Evolutionary conservation across 2,888 invertebrate species (phyloP).

Genomic region (Anarsia innoxiella): DNA sequence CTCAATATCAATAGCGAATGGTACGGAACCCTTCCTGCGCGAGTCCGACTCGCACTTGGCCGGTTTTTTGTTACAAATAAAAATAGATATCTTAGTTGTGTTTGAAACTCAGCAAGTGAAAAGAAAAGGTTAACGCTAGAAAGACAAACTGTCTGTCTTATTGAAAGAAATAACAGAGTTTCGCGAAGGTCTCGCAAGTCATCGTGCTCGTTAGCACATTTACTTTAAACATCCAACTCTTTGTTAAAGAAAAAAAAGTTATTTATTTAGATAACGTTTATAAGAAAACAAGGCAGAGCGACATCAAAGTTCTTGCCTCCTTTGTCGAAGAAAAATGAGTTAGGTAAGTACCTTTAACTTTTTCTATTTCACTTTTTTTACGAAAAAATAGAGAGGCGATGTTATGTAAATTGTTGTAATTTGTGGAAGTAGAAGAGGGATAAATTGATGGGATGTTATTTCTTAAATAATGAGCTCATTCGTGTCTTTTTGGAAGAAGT

Average conservation of each 20-base stretch:
- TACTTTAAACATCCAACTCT: too few species aligned
- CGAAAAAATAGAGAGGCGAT: conserved; percentile 3
- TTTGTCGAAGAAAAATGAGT: conserved; percentile 9
- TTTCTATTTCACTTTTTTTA: conserved; percentile 7
- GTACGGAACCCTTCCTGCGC: too few species aligned
- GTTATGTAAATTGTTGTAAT: conserved; percentile 6
- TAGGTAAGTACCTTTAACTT: conserved; percentile 10
- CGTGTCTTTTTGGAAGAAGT: not conserved
- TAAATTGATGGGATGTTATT: not conserved
- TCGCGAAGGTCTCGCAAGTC: too few species aligned
- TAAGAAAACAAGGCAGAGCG: not conserved
- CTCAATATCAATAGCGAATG: too few species aligned
- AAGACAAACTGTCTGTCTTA: too few species aligned
- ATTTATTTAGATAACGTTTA: conserved; percentile 3
- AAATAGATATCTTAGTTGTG: too few species aligned
- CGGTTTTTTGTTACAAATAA: too few species aligned
- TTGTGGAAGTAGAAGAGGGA: not conserved
- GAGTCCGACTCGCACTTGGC: too few species aligned
- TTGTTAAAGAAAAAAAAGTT: not conserved
- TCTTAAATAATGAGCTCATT: not conserved
- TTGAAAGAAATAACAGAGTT: too few species aligned
- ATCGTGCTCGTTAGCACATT: too few species aligned
- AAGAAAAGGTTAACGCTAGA: too few species aligned
- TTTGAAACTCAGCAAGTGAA: too few species aligned
- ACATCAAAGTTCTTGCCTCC: conserved; percentile 3